Evolutionary conservation across 1,140 invertebrate species (phyloP).

Genomic region (Halyomorpha halys): DNA sequence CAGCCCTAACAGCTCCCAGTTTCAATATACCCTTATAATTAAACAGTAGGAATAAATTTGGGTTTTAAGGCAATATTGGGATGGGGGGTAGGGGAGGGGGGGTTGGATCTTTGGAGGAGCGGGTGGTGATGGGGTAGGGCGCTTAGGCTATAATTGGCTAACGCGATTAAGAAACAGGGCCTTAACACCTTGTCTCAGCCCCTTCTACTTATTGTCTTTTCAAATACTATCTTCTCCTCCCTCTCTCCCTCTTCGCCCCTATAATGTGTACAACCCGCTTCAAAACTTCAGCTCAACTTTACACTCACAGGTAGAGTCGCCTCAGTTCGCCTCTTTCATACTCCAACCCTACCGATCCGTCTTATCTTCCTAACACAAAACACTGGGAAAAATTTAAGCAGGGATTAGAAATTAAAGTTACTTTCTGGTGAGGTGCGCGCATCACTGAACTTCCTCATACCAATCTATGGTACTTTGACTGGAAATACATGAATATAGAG

Average conservation of each 20-base stretch:
- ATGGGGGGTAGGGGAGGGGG: too few relatives aligned
- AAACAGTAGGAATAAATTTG: slow-evolving; percentile 27
- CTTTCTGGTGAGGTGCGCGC: too few relatives aligned
- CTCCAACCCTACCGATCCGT: too few relatives aligned
- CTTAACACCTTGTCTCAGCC: slow-evolving; percentile 27
- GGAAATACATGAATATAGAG: too few relatives aligned
- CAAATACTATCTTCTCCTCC: slow-evolving; percentile 14
- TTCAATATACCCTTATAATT: slow-evolving; percentile 27
- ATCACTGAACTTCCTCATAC: too few relatives aligned
- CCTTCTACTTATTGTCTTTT: slow-evolving; percentile 12
- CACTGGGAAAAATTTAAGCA: too few relatives aligned
- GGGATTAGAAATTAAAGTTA: too few relatives aligned
- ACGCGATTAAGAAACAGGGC: slow-evolving; percentile 27
- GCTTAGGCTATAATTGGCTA: slow-evolving; percentile 27
- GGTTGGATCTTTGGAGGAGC: background rate
- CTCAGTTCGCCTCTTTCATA: too few relatives aligned
- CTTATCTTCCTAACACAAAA: too few relatives aligned
- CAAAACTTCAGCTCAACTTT: background rate
- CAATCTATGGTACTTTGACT: too few relatives aligned
- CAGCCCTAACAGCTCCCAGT: slow-evolving; percentile 11
- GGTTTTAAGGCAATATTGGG: slow-evolving; percentile 27
- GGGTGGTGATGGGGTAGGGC: background rate
- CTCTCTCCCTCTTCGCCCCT: slow-evolving; percentile 5
- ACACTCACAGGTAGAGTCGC: background rate
- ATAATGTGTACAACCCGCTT: background rate